Evolutionary conservation across 2,888 invertebrate genomes (phyloP).

Genomic region (Dryomyza anilis): DNA sequence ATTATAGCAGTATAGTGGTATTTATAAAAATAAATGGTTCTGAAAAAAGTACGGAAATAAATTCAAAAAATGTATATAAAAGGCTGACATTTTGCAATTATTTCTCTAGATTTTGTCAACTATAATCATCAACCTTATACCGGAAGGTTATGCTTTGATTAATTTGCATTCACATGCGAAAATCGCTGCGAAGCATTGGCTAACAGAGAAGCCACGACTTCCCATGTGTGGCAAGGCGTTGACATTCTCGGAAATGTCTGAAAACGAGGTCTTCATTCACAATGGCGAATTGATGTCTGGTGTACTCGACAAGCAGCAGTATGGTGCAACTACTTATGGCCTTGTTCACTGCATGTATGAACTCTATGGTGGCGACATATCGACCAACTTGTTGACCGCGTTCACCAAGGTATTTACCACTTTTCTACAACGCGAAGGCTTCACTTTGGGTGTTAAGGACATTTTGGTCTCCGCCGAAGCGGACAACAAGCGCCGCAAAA

Average conservation of each 20-base stretch:
- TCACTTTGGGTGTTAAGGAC: conserved; percentile 94
- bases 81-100: not conserved
- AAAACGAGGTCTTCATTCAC: conserved; percentile 88
- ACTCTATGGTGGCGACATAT: conserved; percentile 85
- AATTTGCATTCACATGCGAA: conserved; percentile 76
- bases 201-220: conserved; percentile 54
- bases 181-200: conserved; percentile 73
- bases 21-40: no score
- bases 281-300: conserved; percentile 89
- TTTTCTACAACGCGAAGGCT: conserved; percentile 88
- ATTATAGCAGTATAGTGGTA: no score
- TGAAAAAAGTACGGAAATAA: no score
- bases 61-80: not conserved
- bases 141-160: conserved; percentile 70
- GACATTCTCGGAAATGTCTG: conserved; percentile 68
- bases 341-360: conserved; percentile 95
- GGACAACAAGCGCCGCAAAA: conserved; percentile 72
- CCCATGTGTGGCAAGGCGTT: conserved; percentile 34
- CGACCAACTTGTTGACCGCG: conserved; percentile 81
- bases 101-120: conserved; percentile 70
- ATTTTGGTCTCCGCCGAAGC: conserved; percentile 81
- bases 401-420: conserved; percentile 91
- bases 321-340: conserved; percentile 93
- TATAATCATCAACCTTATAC: conserved; percentile 83
- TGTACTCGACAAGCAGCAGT: conserved; percentile 90